Base-by-base conservation (phyloP, 2,113 vertebrate species). In the Callipepla californica region DNA sequence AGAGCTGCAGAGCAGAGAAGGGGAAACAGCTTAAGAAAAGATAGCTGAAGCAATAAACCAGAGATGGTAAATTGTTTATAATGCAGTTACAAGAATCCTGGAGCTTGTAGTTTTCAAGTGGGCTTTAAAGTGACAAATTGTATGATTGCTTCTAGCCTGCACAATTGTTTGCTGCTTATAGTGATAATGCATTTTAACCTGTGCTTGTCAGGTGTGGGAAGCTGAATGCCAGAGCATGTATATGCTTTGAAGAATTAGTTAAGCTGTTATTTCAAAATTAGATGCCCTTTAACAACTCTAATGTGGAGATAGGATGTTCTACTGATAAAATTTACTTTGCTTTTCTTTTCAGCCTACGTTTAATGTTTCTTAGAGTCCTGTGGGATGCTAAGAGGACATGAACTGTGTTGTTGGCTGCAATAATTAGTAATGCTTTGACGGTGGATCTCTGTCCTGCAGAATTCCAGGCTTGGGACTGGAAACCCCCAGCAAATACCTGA, bases 151-250 rank as follows among this genome's bases (percentile, higher is more conserved):
- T 85, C 74, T 61, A 85, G 42, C 22, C 45, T 80, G 85, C 85
- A 75, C 44, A 89, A 90, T 63, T 75, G 38, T 91, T 82, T 79
- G 51, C 47, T 87, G 79, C 81, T 96, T 95, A 80, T 40, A 78
- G 81, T 61, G 76, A 87, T 77, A 85, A 85, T 59, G 34, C 57
- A 59, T 95, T 89, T 79, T 87, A 91, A 95, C 93, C 91, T 76
- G 5, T 91, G 79, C 69, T 92, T 96, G 72, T 94, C 87, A 92
- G 81, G 47, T 94, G 92, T 95, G 72, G 92, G 92, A 95, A 75
- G 68, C 92, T 95, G 85, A 92, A 77, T 91, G 42, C 72, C 63
- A 87, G 66, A 87, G 67, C 25, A 77, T 15, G 25, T 73, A 57
- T 1, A 67, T 15, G 9, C 34, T 63, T 82, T 68, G 72, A 87